Conservation (phyloP, 1,140 invertebrate genomes). For the Druon quercuslanigerum region DNA sequence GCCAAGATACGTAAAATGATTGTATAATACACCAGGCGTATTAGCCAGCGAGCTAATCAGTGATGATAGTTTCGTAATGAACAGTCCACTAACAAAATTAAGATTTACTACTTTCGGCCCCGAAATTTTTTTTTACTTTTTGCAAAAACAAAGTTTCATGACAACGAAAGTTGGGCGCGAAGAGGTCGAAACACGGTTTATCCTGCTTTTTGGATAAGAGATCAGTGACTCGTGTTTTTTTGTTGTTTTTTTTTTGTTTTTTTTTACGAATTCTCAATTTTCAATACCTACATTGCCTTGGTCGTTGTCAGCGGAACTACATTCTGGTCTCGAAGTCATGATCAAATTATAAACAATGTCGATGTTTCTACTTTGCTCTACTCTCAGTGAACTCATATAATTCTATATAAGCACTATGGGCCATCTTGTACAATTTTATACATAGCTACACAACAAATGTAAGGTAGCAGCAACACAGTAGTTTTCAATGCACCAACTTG, state of each 20-base stretch:
- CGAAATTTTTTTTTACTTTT: too few relatives aligned
- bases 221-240: too few relatives aligned
- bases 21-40: not conserved
- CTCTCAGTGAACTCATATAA: constrained; percentile 28
- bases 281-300: too few relatives aligned
- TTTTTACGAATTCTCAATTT: too few relatives aligned
- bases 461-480: not conserved
- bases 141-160: too few relatives aligned
- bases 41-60: not conserved
- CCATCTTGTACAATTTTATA: constrained; percentile 51
- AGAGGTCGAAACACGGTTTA: too few relatives aligned
- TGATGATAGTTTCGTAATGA: not conserved
- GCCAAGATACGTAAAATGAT: constrained; percentile 20
- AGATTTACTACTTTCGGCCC: not conserved
- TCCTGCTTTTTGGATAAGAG: too few relatives aligned
- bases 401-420: constrained; percentile 47
- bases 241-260: too few relatives aligned
- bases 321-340: too few relatives aligned
- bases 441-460: constrained; percentile 27
- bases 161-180: too few relatives aligned
- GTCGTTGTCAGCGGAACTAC: too few relatives aligned
- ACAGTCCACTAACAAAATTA: not conserved
- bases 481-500: not conserved
- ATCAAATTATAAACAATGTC: constrained; percentile 1
- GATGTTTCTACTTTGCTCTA: not conserved